phyloP scores from a whole-genome alignment of 2,113 vertebrate genomes.

The Antigone vipio region DNA sequence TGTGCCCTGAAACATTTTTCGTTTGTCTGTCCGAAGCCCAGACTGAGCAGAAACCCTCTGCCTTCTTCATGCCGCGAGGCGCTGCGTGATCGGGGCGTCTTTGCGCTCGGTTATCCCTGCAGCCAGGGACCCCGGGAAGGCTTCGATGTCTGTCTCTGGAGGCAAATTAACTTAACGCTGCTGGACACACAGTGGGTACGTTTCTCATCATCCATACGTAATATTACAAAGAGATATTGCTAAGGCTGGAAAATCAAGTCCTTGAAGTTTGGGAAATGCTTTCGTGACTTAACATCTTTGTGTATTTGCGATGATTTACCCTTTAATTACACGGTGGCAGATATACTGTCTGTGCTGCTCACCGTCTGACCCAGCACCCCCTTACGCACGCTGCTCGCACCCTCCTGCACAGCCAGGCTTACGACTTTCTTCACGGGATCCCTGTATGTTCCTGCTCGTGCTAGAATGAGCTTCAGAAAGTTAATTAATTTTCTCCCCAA shows the following conservation, averaged over 20 bases:
- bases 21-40: background rate
- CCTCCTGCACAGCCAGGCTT: background rate
- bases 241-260: background rate
- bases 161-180: background rate
- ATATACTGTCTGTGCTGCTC: background rate
- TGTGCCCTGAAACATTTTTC: background rate
- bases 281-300: background rate
- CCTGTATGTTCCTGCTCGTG: background rate
- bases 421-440: background rate
- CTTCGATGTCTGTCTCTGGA: background rate
- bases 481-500: background rate
- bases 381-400: accelerated
- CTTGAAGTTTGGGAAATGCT: background rate
- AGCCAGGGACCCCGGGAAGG: background rate
- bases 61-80: too few species aligned
- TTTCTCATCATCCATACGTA: background rate
- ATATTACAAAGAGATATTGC: background rate
- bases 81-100: background rate
- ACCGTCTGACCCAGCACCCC: background rate
- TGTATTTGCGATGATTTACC: background rate
- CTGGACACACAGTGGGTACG: background rate
- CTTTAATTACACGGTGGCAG: background rate
- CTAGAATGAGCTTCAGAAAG: background rate
- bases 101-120: background rate
- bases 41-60: background rate